Evolutionary conservation across 2,888 invertebrate species (phyloP).

Genomic region (Eristalis pertinax): DNA sequence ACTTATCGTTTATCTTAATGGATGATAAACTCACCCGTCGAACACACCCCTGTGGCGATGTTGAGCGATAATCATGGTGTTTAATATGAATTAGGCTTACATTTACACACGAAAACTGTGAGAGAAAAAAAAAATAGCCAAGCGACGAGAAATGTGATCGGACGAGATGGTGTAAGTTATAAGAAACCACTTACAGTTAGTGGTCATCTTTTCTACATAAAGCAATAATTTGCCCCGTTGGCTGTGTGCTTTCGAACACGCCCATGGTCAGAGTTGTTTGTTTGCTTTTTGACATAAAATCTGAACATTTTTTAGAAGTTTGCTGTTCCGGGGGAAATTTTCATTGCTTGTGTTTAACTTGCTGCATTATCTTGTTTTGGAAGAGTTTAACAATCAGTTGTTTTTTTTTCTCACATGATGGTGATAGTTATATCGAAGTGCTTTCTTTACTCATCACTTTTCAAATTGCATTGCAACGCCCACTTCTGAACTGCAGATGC

Average conservation of each 20-base stretch:
- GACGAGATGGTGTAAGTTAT: not conserved
- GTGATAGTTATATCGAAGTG: not conserved
- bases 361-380: not conserved
- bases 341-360: not conserved
- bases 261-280: not conserved
- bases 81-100: conserved; percentile 52
- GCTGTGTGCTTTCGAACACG: not conserved
- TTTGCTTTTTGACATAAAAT: conserved; percentile 9
- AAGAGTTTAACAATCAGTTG: not conserved
- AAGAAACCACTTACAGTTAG: not conserved
- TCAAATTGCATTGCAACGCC: no score
- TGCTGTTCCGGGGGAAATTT: no score
- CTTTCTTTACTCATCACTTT: not conserved
- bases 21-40: conserved; percentile 24
- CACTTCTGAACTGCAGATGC: no score
- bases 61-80: conserved; percentile 39
- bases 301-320: no score
- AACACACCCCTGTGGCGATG: conserved; percentile 48
- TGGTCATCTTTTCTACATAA: not conserved
- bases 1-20: conserved; percentile 54
- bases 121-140: not conserved
- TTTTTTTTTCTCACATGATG: not conserved
- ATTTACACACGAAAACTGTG: conserved; percentile 21
- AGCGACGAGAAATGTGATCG: not conserved
- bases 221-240: not conserved